These are phyloP conservation scores for Eupithecia dodoneata DNA, from an alignment of 2,888 invertebrate genomes.

Conservation along the genomic window DNA sequence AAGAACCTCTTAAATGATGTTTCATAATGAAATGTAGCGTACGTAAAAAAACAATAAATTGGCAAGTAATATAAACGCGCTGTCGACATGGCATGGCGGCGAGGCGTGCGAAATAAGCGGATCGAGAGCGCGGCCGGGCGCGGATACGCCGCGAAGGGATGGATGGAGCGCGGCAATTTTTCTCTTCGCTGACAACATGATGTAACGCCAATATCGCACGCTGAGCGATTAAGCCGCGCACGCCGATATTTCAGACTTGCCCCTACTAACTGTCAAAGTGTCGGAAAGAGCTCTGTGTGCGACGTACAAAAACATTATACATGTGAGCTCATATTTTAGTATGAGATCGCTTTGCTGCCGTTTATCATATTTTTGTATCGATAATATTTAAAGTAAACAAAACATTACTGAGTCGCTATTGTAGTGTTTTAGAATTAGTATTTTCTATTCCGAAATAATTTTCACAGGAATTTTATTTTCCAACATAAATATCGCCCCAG, in stretches of 20 bases:
- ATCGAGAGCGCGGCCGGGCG: constrained; percentile 47
- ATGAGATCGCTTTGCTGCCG: constrained; percentile 42
- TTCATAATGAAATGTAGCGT: constrained; percentile 69
- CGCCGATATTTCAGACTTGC: constrained; percentile 83
- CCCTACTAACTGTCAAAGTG: constrained; percentile 83
- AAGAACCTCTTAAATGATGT: constrained; percentile 32
- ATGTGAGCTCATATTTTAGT: constrained; percentile 39
- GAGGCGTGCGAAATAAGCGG: constrained; percentile 49
- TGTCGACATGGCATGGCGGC: constrained; percentile 70
- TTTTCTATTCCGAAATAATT: neutral
- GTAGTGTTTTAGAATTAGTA: neutral
- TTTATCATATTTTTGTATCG: constrained; percentile 57
- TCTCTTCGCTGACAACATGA: constrained; percentile 84
- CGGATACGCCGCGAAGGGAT: constrained; percentile 48
- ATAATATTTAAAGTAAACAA: constrained; percentile 10
- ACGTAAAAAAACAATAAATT: constrained; percentile 80
- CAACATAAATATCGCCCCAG: constrained; percentile 5
- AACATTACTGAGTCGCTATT: neutral
- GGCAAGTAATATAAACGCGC: constrained; percentile 78
- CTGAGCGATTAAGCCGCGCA: constrained; percentile 84
- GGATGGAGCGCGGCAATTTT: constrained; percentile 79
- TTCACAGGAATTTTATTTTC: constrained; percentile 6
- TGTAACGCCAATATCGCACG: constrained; percentile 84
- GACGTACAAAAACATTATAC: constrained; percentile 45
- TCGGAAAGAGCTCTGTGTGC: constrained; percentile 68